A percentile compares a stretch with the other conserved stretches of the same genome.
phyloP scores from a whole-genome alignment of 2,797 vertebrate genomes.

The Sebastes reedi region DNA sequence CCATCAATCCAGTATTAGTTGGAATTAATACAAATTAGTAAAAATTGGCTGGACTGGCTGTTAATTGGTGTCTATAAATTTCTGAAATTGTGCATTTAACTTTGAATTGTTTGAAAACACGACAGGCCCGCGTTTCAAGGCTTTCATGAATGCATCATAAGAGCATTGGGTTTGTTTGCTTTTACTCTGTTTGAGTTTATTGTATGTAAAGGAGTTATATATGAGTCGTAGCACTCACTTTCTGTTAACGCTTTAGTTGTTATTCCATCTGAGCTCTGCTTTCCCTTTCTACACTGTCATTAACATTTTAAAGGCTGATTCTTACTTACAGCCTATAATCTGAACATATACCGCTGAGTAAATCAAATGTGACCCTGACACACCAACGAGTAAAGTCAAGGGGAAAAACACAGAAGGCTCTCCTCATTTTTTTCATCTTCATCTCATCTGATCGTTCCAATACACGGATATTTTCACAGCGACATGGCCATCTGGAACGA shows the following conservation, averaged over 20 bases:
- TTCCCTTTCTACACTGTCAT: neutral
- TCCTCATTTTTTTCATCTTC: too few relatives aligned
- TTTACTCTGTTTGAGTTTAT: neutral
- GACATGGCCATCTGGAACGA: too few relatives aligned
- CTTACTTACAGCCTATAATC: neutral
- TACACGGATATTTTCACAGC: too few relatives aligned
- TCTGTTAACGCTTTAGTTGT: neutral
- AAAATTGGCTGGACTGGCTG: neutral
- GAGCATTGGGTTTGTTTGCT: neutral
- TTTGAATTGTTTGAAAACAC: neutral
- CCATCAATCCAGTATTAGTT: neutral
- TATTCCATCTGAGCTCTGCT: neutral
- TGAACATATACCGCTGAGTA: neutral
- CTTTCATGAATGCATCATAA: neutral
- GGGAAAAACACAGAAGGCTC: too few relatives aligned
- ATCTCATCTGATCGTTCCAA: too few relatives aligned
- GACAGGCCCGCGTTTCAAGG: neutral
- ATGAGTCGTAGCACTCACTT: neutral
- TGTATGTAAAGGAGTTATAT: neutral
- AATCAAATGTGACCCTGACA: neutral
- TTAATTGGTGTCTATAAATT: neutral
- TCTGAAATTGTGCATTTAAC: neutral
- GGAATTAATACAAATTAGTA: neutral
- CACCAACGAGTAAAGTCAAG: too few relatives aligned
- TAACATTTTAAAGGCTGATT: neutral